These are phyloP conservation scores for Gymnodraco acuticeps DNA, from an alignment of 2,797 vertebrate genomes.

Conservation along the genomic window DNA sequence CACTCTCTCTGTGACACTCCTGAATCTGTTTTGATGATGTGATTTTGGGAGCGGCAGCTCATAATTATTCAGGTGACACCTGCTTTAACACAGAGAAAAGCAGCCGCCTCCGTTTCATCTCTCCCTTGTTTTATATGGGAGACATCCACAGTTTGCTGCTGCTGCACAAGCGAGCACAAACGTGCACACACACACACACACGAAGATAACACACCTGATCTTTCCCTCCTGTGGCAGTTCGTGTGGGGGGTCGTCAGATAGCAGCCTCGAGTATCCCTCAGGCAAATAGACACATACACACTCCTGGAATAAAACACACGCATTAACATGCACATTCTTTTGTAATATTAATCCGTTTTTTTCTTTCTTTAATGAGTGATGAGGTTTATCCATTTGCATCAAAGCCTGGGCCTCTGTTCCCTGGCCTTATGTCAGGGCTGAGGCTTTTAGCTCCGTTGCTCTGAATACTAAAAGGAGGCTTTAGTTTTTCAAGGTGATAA, in stretches of 20 bases:
- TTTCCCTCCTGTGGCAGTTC: conserved; percentile 89
- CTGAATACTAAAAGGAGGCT: conserved; percentile 36
- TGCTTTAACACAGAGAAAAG: conserved; percentile 50
- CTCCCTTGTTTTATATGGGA: conserved; percentile 7
- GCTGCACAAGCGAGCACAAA: neutral
- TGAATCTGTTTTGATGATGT: conserved; percentile 30
- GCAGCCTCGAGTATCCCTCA: conserved; percentile 85
- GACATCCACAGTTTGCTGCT: conserved; percentile 35
- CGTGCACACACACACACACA: conserved; percentile 18
- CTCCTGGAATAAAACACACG: conserved; percentile 82
- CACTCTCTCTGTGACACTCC: conserved; percentile 18
- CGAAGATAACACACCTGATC: conserved; percentile 83
- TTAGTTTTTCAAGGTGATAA: conserved; percentile 38
- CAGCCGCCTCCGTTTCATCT: neutral
- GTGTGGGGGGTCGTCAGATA: conserved; percentile 88
- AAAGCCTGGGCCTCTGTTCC: conserved; percentile 26
- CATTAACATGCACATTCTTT: conserved; percentile 17
- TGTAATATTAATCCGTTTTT: conserved; percentile 43
- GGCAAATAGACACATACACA: conserved; percentile 88
- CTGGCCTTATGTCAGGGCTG: conserved; percentile 17
- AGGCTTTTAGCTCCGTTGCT: conserved; percentile 14
- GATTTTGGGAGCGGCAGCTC: conserved; percentile 31
- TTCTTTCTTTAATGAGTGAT: conserved; percentile 49
- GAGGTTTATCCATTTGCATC: conserved; percentile 44
- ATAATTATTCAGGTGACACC: conserved; percentile 55